Base-by-base conservation (phyloP, 2,888 invertebrate species). In the Leptopilina myrica region DNA sequence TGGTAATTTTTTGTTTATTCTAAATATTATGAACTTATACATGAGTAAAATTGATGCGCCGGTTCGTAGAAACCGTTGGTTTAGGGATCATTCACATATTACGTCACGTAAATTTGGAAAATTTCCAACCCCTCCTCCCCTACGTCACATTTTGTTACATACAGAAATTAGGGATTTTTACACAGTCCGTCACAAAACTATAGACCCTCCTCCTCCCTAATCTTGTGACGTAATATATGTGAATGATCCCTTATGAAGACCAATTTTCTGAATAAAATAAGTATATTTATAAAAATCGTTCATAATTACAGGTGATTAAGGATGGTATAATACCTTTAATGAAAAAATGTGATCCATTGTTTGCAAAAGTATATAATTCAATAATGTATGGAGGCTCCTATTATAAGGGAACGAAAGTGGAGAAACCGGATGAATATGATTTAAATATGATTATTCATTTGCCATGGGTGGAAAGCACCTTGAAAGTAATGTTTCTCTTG, bases 351-450 rank as follows among this genome's bases (percentile, higher is more conserved):
- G 87, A 88, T 81, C 64, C 80, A 7, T 80, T 91, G 5, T 92
- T 92, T 78, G 84, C 84, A 14, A 85, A 79, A 7, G 78, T 91
- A 53, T 92, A 81, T 77, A 84, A 86, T 43, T 85, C 83, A 88
- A 89, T 91, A 1, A 91, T 93, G 81, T 93, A 92, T 82, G 94
- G 93, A 0, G 94, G 94, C 14, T 94, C 94, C 86, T 94, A 92
- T 26, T 94, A 93, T 80, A 94, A 95, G 83, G 92, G 93, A 14
- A 92, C 94, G 40, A 93, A 93, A 88, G 93, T 94, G 0, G 92
- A 93, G 3, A 92, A 93, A 81, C 93, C 94, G 26, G 93, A 94
- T 82, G 95, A 95, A 84, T 94, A 93, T 83, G 94, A 94, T 85
- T 92, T 94, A 88, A 93, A 94, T 89, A 90, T 94, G 2, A 92